Percentiles rank a stretch among this genome's conserved stretches.
Evolutionary conservation across 2,113 vertebrate species (phyloP).

Genomic region (Clinocottus analis): DNA sequence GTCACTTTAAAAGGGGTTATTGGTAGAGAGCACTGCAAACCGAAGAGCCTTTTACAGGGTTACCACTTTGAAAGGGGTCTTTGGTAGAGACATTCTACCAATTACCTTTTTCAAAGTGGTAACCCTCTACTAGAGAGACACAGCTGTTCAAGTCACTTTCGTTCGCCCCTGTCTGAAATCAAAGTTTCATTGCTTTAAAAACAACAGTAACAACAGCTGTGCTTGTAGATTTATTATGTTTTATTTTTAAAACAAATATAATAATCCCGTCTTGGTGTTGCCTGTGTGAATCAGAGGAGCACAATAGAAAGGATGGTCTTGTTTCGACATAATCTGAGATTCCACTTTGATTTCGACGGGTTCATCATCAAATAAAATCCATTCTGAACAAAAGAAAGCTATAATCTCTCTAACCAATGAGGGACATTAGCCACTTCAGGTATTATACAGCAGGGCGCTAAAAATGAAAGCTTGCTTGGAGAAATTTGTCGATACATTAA

Average conservation of each 20-base stretch:
- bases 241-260: too few relatives aligned
- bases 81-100: not conserved
- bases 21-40: too few relatives aligned
- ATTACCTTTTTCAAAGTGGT: too few relatives aligned
- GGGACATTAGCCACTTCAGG: slow-evolving; percentile 20
- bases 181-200: not conserved
- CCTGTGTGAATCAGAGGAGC: not conserved
- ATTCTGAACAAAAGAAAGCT: slow-evolving; percentile 32
- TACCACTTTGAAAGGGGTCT: not conserved
- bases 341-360: slow-evolving; percentile 23
- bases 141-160: not conserved
- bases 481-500: slow-evolving; percentile 52
- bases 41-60: slow-evolving; percentile 1
- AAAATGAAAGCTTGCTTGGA: slow-evolving; percentile 36
- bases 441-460: slow-evolving; percentile 22
- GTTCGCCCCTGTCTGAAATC: not conserved
- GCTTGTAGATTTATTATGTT: too few relatives aligned
- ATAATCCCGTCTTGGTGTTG: too few relatives aligned
- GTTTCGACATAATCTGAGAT: slow-evolving; percentile 7
- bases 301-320: slow-evolving; percentile 1
- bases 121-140: too few relatives aligned
- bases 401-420: slow-evolving; percentile 30
- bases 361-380: slow-evolving; percentile 39
- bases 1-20: too few relatives aligned
- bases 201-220: not conserved